Percentiles rank a stretch among this genome's conserved stretches.
These are phyloP conservation scores for Himalopsyche japonica DNA, from an alignment of 2,888 invertebrate genomes.

Conservation along the genomic window DNA sequence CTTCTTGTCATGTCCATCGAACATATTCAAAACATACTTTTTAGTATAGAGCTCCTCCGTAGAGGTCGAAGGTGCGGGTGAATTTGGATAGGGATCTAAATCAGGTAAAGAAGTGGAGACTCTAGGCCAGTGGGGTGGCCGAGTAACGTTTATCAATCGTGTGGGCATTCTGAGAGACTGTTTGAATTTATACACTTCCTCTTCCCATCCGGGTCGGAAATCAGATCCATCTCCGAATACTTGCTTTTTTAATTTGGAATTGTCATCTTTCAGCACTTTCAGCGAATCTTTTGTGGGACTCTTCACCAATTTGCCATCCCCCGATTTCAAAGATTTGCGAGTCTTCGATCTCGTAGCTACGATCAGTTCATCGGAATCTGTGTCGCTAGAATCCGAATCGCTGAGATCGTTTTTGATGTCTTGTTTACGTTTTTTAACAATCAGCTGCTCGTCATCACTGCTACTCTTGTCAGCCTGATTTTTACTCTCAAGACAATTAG, in stretches of 20 bases:
- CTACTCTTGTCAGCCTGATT: slow-evolving; percentile 46
- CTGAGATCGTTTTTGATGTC: slow-evolving; percentile 45
- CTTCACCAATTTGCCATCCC: slow-evolving; percentile 44
- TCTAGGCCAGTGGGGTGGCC: slow-evolving; percentile 69
- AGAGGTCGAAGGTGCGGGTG: slow-evolving; percentile 69
- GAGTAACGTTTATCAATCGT: slow-evolving; percentile 77
- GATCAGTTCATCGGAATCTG: slow-evolving; percentile 52
- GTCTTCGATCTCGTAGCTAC: slow-evolving; percentile 50
- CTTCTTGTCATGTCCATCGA: slow-evolving; percentile 50
- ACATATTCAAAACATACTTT: slow-evolving; percentile 22
- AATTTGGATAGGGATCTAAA: slow-evolving; percentile 72
- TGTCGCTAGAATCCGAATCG: slow-evolving; percentile 52
- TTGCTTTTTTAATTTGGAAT: slow-evolving; percentile 55
- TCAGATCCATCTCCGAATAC: slow-evolving; percentile 71
- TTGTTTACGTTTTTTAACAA: slow-evolving; percentile 42
- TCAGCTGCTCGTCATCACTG: slow-evolving; percentile 45
- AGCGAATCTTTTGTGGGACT: slow-evolving; percentile 50
- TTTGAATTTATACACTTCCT: slow-evolving; percentile 81
- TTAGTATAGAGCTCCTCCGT: slow-evolving; percentile 61
- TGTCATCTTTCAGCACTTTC: slow-evolving; percentile 50
- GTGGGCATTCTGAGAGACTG: slow-evolving; percentile 80
- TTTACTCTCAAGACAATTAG: slow-evolving; percentile 32
- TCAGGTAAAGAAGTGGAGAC: slow-evolving; percentile 78
- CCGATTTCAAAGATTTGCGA: slow-evolving; percentile 42
- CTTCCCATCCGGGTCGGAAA: slow-evolving; percentile 80